Evolutionary conservation across 92 coral and sea anemone genomes (phyloP), one percentile per base, ranked within the genome.

Genomic region (Parazoanthus atlanticus): DNA sequence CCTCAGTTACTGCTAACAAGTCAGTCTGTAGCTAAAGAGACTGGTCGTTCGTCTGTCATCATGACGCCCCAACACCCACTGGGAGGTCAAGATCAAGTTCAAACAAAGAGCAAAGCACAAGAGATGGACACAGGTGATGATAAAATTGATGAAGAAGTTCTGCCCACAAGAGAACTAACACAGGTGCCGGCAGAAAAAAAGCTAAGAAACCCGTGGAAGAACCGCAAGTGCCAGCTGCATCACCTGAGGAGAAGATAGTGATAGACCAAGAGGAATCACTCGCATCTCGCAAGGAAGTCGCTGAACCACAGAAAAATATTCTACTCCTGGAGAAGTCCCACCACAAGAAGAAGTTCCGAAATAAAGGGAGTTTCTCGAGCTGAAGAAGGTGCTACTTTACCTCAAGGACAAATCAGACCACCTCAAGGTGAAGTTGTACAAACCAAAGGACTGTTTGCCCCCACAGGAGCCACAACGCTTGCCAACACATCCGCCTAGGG

Each of bases 141-240:
- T 0, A 61, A 34, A 64, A 36, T 40, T 25, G 54, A 34, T 46
- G 74, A 58, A 30, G 70, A 66, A 13, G 34, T 8, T 19, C 3
- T 5, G 2, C 73, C 52, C 32, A 2, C 52, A 19, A n/a, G 5
- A 64, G 73, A 13, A 6, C 1, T 25, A 17, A 33, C 23, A 32
- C 74, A 82, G 86, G 77, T 82, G 56, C 12, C 77, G 9, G 23
- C 40, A 82, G 86, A 82, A 65, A 82, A 65, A n/a, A 64, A 70
- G 73, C 34, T 26, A 25, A 64, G 77, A 36, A 65, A 82, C 77
- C 31, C 1, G 32, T 7, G 19, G 77, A 71, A 25, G 86, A 82
- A 82, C 36, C 2, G 12, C 33, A 41, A 41, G 25, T 16, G 4
- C 67, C 76, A 36, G n/a, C 25, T 66, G 56, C 32, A 11, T 1